A percentile compares a stretch with the other conserved stretches of the same genome.
Evolutionary conservation across 2,113 vertebrate genomes (phyloP).

Genomic region (Dromiciops gliroides): DNA sequence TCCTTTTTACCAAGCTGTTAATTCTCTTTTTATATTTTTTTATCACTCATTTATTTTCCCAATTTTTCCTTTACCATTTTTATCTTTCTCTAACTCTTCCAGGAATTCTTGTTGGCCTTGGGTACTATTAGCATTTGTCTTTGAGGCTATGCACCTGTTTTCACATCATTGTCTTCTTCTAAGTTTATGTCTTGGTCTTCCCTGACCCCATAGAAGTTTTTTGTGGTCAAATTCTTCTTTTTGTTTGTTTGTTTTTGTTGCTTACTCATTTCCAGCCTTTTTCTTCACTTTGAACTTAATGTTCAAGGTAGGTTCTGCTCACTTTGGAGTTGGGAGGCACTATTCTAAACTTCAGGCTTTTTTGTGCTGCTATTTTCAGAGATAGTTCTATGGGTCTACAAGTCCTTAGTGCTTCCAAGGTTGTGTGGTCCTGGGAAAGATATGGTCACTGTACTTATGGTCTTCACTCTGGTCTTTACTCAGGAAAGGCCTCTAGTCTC

Average conservation of each 20-base stretch:
- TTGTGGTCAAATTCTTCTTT: neutral
- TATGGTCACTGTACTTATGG: neutral
- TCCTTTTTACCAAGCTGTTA: no score
- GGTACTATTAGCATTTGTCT: no score
- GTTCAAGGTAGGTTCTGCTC: neutral
- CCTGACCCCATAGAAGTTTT: neutral
- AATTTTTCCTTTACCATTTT: no score
- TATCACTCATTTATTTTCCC: no score
- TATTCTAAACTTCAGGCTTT: neutral
- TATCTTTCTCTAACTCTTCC: no score
- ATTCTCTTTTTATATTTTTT: no score
- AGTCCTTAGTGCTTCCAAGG: neutral
- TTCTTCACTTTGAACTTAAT: neutral
- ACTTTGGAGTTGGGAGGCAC: neutral
- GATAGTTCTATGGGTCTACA: neutral
- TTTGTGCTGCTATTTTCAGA: neutral
- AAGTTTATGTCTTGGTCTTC: neutral
- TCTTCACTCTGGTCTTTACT: neutral
- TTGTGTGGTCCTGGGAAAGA: neutral
- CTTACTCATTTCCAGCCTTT: no score
- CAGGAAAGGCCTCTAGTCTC: neutral
- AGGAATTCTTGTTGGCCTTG: no score
- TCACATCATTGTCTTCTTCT: neutral
- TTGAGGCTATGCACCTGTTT: no score
- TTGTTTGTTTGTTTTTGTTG: neutral